phyloP scores from a whole-genome alignment of 2,888 invertebrate genomes.

The Campaea margaritaria region DNA sequence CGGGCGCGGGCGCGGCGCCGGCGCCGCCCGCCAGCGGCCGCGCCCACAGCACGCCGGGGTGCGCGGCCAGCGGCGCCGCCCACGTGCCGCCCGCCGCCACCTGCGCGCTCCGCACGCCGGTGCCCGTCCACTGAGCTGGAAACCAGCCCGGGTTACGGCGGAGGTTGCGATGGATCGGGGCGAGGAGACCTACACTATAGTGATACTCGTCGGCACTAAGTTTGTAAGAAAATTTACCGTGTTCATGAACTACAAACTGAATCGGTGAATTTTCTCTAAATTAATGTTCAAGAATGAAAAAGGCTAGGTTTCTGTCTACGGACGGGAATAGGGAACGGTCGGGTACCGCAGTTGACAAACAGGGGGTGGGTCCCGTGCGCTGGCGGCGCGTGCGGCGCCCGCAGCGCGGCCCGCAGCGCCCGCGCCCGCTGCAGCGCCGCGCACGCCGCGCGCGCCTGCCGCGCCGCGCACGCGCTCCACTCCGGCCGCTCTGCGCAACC shows the following conservation, averaged over 20 bases:
- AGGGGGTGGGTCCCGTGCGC: conserved; percentile 47
- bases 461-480: conserved; percentile 43
- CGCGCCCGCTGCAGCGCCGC: conserved; percentile 52
- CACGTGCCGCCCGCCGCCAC: conserved; percentile 85
- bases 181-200: conserved; percentile 14
- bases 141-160: conserved; percentile 7
- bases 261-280: too few relatives aligned
- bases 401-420: conserved; percentile 44
- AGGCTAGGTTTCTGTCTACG: neutral
- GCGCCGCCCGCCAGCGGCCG: conserved; percentile 86
- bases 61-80: conserved; percentile 91
- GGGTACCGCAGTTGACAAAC: conserved; percentile 46
- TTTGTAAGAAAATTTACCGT: too few relatives aligned
- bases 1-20: conserved; percentile 58
- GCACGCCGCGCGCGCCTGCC: conserved; percentile 48
- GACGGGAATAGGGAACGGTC: neutral
- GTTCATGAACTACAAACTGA: too few relatives aligned
- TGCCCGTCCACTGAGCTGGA: conserved; percentile 57
- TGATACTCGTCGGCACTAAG: too few relatives aligned
- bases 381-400: conserved; percentile 34
- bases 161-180: too few relatives aligned
- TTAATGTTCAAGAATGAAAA: neutral
- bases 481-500: conserved; percentile 37
- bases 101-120: conserved; percentile 54
- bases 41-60: conserved; percentile 90